phyloP scores from a whole-genome alignment of 30 jellyfish, hydroid and myxozoan genomes.

The Pelagia noctiluca region DNA sequence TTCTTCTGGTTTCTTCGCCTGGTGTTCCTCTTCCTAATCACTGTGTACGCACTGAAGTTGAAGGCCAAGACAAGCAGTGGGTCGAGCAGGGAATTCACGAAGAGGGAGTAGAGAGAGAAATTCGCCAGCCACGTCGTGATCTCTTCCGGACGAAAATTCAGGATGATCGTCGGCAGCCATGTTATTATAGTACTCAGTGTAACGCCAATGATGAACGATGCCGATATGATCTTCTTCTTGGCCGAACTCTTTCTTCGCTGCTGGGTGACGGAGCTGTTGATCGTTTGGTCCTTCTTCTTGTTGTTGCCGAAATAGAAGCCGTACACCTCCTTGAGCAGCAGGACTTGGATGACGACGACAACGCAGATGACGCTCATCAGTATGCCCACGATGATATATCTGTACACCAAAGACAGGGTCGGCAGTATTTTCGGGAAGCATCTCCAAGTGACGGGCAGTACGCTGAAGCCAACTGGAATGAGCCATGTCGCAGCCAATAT shows the following conservation, averaged over 20 bases:
- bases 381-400: slow-evolving; percentile 39
- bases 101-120: slow-evolving; percentile 52
- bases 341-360: slow-evolving; percentile 41
- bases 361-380: slow-evolving; percentile 2
- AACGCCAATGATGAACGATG: slow-evolving; percentile 34
- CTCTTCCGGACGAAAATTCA: slow-evolving; percentile 52
- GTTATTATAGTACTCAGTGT: slow-evolving; percentile 54
- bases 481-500: slow-evolving; percentile 25
- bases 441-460: slow-evolving; percentile 46
- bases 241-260: slow-evolving; percentile 2
- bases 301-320: slow-evolving; percentile 35
- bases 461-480: slow-evolving; percentile 34
- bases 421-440: not conserved
- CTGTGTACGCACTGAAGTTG: slow-evolving; percentile 9
- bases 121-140: slow-evolving; percentile 45
- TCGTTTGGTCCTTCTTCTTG: not conserved
- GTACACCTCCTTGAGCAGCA: slow-evolving; percentile 29
- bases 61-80: slow-evolving; percentile 31
- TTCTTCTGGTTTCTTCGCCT: too few species aligned
- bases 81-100: slow-evolving; percentile 57
- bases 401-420: not conserved
- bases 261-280: slow-evolving; percentile 3
- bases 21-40: too few species aligned
- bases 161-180: slow-evolving; percentile 70
- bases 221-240: slow-evolving; percentile 21